A percentile compares a stretch with the other conserved stretches of the same genome.
Conservation (phyloP, 2,888 invertebrate species). For the Fragum fragum region DNA sequence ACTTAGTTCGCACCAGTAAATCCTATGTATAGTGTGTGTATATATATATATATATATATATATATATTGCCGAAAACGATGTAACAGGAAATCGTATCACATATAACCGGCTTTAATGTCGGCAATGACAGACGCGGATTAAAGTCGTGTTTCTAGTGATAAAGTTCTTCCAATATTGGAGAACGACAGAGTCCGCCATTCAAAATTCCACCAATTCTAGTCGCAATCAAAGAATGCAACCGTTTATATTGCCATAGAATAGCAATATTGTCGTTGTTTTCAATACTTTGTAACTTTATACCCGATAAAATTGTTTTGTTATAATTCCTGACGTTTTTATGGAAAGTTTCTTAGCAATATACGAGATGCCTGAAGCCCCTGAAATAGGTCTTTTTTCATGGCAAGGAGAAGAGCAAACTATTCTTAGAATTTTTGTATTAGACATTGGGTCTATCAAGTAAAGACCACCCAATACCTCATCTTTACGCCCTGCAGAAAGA, state of each 20-base stretch:
- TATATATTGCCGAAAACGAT: neutral
- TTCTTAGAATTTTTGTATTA: too few relatives aligned
- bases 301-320: slow-evolving; percentile 5
- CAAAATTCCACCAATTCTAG: slow-evolving; percentile 4
- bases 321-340: neutral
- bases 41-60: neutral
- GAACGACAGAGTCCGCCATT: neutral
- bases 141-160: slow-evolving; percentile 7
- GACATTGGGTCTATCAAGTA: too few relatives aligned
- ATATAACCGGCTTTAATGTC: slow-evolving; percentile 12
- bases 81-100: slow-evolving; percentile 11
- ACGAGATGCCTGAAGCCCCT: too few relatives aligned
- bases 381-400: too few relatives aligned
- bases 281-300: slow-evolving; percentile 15
- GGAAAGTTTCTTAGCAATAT: too few relatives aligned
- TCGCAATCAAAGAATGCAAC: neutral
- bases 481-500: too few relatives aligned
- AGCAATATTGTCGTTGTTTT: slow-evolving; percentile 18
- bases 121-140: slow-evolving; percentile 14
- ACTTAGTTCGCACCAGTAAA: too few relatives aligned
- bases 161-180: slow-evolving; percentile 25
- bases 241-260: slow-evolving; percentile 3
- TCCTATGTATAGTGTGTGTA: too few relatives aligned
- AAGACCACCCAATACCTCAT: too few relatives aligned
- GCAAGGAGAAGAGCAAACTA: too few relatives aligned